phyloP scores from a whole-genome alignment of 2,797 vertebrate genomes.

The Chelon auratus region DNA sequence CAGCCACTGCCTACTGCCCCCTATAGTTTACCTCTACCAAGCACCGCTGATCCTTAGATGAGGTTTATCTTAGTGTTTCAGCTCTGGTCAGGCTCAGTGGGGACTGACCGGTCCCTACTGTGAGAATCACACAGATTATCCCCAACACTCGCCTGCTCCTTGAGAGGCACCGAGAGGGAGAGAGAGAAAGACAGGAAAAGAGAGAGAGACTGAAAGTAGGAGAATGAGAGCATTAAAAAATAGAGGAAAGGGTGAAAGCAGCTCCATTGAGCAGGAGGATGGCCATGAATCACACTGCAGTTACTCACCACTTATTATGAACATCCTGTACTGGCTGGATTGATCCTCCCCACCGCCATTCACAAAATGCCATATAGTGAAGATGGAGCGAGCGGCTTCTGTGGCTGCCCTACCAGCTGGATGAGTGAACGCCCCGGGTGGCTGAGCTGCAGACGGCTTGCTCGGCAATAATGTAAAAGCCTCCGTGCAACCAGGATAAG shows the following conservation, averaged over 20 bases:
- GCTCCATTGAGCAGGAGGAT: constrained; percentile 67
- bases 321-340: constrained; percentile 80
- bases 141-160: constrained; percentile 44
- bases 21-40: constrained; percentile 59
- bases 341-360: constrained; percentile 80
- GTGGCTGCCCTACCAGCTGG: constrained; percentile 63
- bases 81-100: constrained; percentile 60
- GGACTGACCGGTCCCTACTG: constrained; percentile 53
- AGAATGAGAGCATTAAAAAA: constrained; percentile 41
- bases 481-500: constrained; percentile 61
- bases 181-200: constrained; percentile 16
- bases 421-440: constrained; percentile 70
- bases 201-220: constrained; percentile 21
- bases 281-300: constrained; percentile 79
- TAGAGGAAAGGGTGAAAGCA: constrained; percentile 54
- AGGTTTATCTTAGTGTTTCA: constrained; percentile 70
- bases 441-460: constrained; percentile 64
- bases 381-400: constrained; percentile 64
- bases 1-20: constrained; percentile 43
- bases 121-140: constrained; percentile 74
- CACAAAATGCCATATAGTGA: constrained; percentile 77
- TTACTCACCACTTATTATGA: constrained; percentile 83
- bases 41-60: constrained; percentile 50
- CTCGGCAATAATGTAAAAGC: constrained; percentile 64
- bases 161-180: constrained; percentile 34